Evolutionary conservation across 2,888 invertebrate genomes (phyloP).

Genomic region (Tetragonula carbonaria): DNA sequence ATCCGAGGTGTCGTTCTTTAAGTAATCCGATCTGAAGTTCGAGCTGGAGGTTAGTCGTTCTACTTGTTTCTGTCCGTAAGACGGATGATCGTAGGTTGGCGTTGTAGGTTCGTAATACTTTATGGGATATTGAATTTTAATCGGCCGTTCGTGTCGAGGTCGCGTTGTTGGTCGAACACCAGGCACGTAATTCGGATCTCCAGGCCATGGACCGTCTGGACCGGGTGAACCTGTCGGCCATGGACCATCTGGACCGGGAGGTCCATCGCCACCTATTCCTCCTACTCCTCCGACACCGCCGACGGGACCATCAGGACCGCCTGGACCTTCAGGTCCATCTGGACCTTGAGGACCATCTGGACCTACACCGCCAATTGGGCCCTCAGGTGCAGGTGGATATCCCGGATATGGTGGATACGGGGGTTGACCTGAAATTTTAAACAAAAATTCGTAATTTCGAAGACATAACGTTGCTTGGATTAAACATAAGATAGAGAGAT

Average conservation of each 20-base stretch:
- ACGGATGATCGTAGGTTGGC: background rate
- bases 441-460: background rate
- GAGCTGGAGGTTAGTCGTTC: conserved; percentile 28
- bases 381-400: conserved; percentile 26
- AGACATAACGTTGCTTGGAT: too few relatives aligned
- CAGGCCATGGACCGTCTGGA: conserved; percentile 80
- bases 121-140: conserved; percentile 48
- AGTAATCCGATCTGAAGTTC: conserved; percentile 20
- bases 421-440: conserved; percentile 60
- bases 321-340: conserved; percentile 33
- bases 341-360: conserved; percentile 46
- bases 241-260: conserved; percentile 65
- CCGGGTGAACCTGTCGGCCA: conserved; percentile 79
- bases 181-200: conserved; percentile 79
- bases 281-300: conserved; percentile 64
- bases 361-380: conserved; percentile 34
- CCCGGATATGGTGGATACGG: conserved; percentile 44
- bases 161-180: conserved; percentile 32
- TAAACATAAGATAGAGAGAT: background rate
- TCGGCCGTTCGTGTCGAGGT: conserved; percentile 37
- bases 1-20: background rate
- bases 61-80: conserved; percentile 26
- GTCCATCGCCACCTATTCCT: conserved; percentile 56
- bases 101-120: conserved; percentile 37
- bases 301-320: conserved; percentile 41